Evolutionary conservation across 2,113 vertebrate species (phyloP).

Genomic region (Dicentrarchus labrax): DNA sequence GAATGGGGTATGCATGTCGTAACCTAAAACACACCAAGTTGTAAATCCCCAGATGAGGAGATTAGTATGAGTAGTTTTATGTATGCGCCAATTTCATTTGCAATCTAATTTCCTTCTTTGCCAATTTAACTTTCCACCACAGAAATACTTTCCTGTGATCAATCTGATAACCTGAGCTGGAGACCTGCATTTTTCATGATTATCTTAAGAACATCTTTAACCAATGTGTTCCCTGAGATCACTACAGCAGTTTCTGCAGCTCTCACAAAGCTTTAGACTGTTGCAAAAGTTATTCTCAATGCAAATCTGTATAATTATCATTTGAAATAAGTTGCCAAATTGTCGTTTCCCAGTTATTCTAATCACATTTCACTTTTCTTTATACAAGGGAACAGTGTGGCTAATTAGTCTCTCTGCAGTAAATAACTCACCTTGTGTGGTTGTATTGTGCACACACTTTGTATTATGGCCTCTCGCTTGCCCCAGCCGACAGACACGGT

Average conservation of each 20-base stretch:
- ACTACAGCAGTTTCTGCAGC: not conserved
- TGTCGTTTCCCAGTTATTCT: not conserved
- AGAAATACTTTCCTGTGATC: not conserved
- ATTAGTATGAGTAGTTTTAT: too few relatives aligned
- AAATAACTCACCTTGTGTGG: not conserved
- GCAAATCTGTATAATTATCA: not conserved
- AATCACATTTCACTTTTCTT: not conserved
- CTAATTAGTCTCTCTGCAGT: not conserved
- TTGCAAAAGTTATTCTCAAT: not conserved
- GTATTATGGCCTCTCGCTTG: slow-evolving; percentile 2
- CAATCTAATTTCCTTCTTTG: not conserved
- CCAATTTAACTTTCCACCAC: not conserved
- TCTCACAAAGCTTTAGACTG: not conserved
- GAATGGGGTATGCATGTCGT: too few relatives aligned
- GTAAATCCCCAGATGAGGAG: too few relatives aligned
- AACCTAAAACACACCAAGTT: too few relatives aligned
- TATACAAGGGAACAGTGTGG: not conserved
- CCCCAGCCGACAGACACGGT: slow-evolving; percentile 14
- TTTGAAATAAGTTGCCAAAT: not conserved
- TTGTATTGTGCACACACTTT: not conserved
- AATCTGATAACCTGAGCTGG: not conserved
- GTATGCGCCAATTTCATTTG: not conserved
- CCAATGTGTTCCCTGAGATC: not conserved
- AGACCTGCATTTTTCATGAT: not conserved
- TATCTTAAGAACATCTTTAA: not conserved